Conservation (phyloP, 2,888 invertebrate species). For the Seira ritae region DNA sequence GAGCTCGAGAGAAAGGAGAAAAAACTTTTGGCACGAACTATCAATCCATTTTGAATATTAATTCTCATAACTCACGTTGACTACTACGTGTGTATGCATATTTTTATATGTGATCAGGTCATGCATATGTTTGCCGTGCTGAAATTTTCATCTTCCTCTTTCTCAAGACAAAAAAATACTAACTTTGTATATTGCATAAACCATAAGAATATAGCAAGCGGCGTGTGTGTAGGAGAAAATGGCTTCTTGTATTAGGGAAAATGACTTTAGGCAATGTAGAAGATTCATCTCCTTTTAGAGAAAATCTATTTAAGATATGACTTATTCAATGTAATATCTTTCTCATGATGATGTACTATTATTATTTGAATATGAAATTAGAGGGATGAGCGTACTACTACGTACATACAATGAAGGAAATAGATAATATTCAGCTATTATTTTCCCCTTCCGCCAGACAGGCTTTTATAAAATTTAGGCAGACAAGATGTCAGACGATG, state of each 20-base stretch:
- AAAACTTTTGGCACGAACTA: conserved; percentile 61
- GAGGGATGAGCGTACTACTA: neutral
- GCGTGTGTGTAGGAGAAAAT: neutral
- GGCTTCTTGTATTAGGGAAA: neutral
- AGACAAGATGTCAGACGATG: conserved; percentile 10
- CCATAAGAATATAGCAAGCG: neutral
- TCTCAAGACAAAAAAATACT: no score
- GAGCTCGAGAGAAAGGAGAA: conserved; percentile 32
- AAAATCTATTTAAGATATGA: neutral
- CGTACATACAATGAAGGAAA: no score
- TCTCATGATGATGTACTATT: neutral
- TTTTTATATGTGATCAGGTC: conserved; percentile 54
- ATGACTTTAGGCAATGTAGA: conserved; percentile 2
- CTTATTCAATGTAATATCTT: neutral
- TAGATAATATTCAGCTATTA: neutral
- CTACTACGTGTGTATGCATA: conserved; percentile 63
- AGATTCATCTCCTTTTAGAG: neutral
- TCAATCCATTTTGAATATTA: conserved; percentile 66
- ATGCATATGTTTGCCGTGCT: conserved; percentile 51
- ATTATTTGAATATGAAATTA: neutral
- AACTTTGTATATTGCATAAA: no score
- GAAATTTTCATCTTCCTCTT: neutral
- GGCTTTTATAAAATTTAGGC: neutral
- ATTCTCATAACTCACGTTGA: conserved; percentile 63
- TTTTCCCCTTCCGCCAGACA: neutral